Percentiles rank a stretch among this genome's conserved stretches.
These are phyloP conservation scores for Gavia stellata DNA, from an alignment of 2,113 vertebrate genomes.

Conservation along the genomic window DNA sequence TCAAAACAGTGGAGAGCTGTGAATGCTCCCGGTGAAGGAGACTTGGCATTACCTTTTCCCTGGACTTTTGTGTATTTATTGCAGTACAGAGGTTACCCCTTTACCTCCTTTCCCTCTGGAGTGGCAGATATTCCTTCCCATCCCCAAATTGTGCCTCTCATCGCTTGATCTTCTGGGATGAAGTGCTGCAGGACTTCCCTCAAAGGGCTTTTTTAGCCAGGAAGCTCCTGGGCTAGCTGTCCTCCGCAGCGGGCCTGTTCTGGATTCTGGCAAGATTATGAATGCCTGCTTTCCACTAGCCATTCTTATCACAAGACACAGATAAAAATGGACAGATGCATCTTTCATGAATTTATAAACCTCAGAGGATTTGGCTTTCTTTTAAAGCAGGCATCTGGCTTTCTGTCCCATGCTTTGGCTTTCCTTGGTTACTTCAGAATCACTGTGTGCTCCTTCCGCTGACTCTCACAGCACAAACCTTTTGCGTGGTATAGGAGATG, in stretches of 20 bases:
- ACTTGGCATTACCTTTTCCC: neutral
- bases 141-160: neutral
- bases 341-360: conserved; percentile 7
- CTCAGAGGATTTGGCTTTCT: neutral
- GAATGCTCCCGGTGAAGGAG: neutral
- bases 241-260: neutral
- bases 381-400: neutral
- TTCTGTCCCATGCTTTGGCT: neutral
- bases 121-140: neutral
- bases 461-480: neutral
- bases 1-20: neutral
- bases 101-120: neutral
- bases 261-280: neutral
- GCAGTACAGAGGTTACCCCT: neutral
- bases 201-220: neutral
- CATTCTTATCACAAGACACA: neutral
- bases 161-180: neutral
- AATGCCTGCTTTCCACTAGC: neutral
- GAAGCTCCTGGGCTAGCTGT: neutral
- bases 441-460: rapidly evolving
- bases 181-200: neutral
- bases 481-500: neutral
- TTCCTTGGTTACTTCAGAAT: neutral
- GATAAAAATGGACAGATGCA: neutral
- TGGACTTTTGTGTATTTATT: neutral